phyloP scores from a whole-genome alignment of 92 coral and sea anemone genomes.

The Chrysogorgia sp. region DNA sequence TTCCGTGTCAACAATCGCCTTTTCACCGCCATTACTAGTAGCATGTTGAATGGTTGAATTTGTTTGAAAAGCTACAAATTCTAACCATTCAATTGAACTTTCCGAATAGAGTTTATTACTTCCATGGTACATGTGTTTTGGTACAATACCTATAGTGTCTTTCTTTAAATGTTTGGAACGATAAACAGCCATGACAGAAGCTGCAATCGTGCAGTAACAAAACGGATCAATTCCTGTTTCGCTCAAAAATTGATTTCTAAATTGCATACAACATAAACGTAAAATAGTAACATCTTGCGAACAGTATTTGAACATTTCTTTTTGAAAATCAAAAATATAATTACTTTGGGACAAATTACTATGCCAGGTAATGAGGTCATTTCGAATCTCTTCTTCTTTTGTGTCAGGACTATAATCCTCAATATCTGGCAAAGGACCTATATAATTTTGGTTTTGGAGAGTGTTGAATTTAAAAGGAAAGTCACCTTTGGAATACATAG shows the following conservation, averaged over 20 bases:
- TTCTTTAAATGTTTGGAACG: constrained; percentile 37
- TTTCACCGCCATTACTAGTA: constrained; percentile 31
- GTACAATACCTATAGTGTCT: constrained; percentile 52
- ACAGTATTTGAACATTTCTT: constrained; percentile 29
- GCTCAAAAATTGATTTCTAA: neutral
- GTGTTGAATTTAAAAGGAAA: constrained; percentile 1
- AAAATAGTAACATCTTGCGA: constrained; percentile 46
- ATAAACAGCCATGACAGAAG: constrained; percentile 55
- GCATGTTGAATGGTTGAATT: constrained; percentile 40
- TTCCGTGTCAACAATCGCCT: constrained; percentile 23
- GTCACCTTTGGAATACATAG: too few relatives aligned
- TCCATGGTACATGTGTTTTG: constrained; percentile 36
- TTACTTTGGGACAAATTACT: too few relatives aligned
- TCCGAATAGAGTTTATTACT: constrained; percentile 39
- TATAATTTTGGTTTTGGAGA: constrained; percentile 21
- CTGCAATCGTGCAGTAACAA: constrained; percentile 48
- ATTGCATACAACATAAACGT: too few relatives aligned
- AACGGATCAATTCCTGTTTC: constrained; percentile 36
- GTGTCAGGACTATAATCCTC: neutral
- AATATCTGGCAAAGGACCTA: constrained; percentile 3
- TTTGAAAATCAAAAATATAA: too few relatives aligned
- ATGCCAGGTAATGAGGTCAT: constrained; percentile 22
- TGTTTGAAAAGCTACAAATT: constrained; percentile 36
- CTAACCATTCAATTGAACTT: constrained; percentile 46
- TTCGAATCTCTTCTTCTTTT: neutral